phyloP scores from a whole-genome alignment of 2,888 invertebrate species.

The Teinopalpus imperialis region DNA sequence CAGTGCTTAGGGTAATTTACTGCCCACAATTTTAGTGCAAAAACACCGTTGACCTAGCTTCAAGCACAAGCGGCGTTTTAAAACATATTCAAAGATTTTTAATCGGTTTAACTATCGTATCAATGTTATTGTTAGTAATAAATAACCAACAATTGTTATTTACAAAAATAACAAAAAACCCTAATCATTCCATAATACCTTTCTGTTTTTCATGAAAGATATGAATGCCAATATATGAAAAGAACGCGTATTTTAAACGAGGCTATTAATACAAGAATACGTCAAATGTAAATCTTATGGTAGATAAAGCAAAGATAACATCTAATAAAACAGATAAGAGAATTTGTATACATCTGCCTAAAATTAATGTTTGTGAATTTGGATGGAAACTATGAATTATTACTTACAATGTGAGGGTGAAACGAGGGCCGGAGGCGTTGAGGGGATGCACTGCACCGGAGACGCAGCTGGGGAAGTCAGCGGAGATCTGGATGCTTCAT shows the following conservation, averaged over 20 bases:
- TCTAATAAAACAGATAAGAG: conserved; percentile 49
- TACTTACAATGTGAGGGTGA: conserved; percentile 65
- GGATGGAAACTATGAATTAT: not conserved
- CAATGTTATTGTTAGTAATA: too few species aligned
- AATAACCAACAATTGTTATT: too few species aligned
- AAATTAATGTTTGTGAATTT: conserved; percentile 1
- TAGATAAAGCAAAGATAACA: conserved; percentile 52
- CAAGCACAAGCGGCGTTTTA: not conserved
- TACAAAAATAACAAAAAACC: too few species aligned
- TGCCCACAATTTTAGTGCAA: conserved; percentile 37
- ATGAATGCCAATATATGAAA: too few species aligned
- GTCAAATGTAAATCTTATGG: conserved; percentile 42
- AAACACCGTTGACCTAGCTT: conserved; percentile 30
- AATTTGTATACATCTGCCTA: conserved; percentile 6
- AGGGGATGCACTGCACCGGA: conserved; percentile 56
- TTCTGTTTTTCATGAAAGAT: too few species aligned
- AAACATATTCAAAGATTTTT: too few species aligned
- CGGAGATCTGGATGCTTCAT: conserved; percentile 53
- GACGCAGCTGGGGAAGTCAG: conserved; percentile 63
- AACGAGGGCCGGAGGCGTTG: conserved; percentile 48
- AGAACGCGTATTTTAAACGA: conserved; percentile 9
- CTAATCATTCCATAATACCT: too few species aligned
- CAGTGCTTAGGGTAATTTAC: conserved; percentile 47
- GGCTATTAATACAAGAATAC: conserved; percentile 30
- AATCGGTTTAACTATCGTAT: too few species aligned